Evolutionary conservation across 2,888 invertebrate species (phyloP).

Genomic region (Athetis lepigone): DNA sequence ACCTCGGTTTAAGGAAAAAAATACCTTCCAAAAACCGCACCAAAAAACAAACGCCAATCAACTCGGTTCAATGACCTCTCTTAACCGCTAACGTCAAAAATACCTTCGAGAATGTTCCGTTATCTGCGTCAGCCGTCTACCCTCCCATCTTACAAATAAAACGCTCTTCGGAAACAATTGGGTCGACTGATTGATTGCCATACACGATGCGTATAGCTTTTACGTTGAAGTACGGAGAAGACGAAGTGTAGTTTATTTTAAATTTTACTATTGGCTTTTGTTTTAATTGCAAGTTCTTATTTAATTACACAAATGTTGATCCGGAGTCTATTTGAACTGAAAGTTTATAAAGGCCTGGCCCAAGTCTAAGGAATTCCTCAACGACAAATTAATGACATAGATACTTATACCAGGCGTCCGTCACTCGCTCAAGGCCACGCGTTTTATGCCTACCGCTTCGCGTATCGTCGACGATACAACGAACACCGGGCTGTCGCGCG

Average conservation of each 20-base stretch:
- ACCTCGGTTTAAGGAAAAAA: too few species aligned
- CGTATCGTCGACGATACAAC: too few species aligned
- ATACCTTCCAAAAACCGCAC: background rate
- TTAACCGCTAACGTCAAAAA: constrained; percentile 29
- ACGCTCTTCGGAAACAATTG: constrained; percentile 61
- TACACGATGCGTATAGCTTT: constrained; percentile 48
- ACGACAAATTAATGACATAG: too few species aligned
- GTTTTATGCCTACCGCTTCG: too few species aligned
- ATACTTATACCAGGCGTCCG: too few species aligned
- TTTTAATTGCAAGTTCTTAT: too few species aligned
- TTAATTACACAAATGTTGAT: too few species aligned
- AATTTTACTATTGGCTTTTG: background rate
- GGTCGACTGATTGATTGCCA: constrained; percentile 62
- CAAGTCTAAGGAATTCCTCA: too few species aligned
- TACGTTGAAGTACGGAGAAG: constrained; percentile 26
- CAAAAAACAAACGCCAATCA: constrained; percentile 6
- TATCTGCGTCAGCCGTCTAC: constrained; percentile 27
- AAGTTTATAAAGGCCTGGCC: too few species aligned
- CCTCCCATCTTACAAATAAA: constrained; percentile 50
- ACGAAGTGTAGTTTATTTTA: background rate
- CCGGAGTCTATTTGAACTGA: too few species aligned
- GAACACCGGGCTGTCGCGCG: too few species aligned
- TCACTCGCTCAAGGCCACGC: too few species aligned
- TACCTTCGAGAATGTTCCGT: constrained; percentile 27
- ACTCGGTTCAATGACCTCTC: constrained; percentile 14